Evolutionary conservation across 2,888 invertebrate species (phyloP).

Genomic region (Synergus laeviventris): DNA sequence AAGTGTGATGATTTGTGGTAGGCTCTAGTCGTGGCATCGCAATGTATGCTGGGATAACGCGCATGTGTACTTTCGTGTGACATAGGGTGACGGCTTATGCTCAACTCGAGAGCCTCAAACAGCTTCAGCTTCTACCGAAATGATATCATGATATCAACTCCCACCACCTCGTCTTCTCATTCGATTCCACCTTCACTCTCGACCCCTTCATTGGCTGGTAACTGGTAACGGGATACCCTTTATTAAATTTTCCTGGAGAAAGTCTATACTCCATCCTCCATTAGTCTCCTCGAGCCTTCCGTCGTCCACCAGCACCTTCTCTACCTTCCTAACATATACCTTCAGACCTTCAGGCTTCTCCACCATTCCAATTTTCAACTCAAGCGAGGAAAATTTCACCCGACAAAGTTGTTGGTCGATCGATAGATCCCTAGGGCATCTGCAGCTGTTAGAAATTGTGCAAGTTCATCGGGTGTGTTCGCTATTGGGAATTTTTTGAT

Average conservation of each 20-base stretch:
- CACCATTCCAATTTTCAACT: constrained; percentile 16
- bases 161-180: background rate
- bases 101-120: background rate
- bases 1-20: constrained; percentile 3
- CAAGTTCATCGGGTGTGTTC: background rate
- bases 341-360: background rate
- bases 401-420: constrained; percentile 1
- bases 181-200: constrained; percentile 2
- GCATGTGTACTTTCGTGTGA: background rate
- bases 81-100: constrained; percentile 2
- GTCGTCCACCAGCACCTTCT: background rate
- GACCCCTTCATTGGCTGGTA: background rate
- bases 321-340: background rate
- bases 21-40: background rate
- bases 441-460: background rate
- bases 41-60: background rate
- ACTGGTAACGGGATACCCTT: constrained; percentile 50
- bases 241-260: constrained; percentile 51
- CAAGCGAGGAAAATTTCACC: constrained; percentile 24
- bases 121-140: background rate
- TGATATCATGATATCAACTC: constrained; percentile 11
- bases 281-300: constrained; percentile 22
- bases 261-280: constrained; percentile 35
- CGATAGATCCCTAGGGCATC: constrained; percentile 2
- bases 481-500: background rate